These are phyloP conservation scores for Pelobates cultripes DNA, from an alignment of 2,797 vertebrate genomes.

Conservation along the genomic window DNA sequence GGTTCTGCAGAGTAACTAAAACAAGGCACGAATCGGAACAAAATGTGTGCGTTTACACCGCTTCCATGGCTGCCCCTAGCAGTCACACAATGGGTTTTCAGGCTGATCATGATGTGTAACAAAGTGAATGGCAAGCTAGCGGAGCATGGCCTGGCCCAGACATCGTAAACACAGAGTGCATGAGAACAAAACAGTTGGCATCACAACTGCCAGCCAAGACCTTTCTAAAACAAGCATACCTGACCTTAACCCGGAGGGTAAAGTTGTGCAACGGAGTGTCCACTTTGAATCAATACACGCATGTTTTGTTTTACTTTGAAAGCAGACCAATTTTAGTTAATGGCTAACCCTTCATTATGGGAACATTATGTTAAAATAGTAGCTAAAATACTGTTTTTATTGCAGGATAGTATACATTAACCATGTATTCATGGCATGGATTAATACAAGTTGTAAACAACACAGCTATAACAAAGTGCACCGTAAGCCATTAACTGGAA, in stretches of 20 bases:
- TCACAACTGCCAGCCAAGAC: background rate
- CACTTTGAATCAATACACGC: constrained; percentile 6
- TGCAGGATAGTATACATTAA: constrained; percentile 27
- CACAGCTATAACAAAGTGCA: background rate
- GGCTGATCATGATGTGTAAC: background rate
- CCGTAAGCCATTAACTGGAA: too few relatives aligned
- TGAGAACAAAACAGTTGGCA: background rate
- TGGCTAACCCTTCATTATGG: constrained; percentile 26
- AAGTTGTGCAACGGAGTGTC: constrained; percentile 3
- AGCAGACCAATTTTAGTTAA: constrained; percentile 24
- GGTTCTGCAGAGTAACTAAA: too few relatives aligned
- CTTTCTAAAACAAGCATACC: constrained; percentile 11
- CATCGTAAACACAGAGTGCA: background rate
- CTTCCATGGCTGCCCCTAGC: background rate
- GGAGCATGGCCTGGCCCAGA: background rate
- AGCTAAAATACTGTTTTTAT: constrained; percentile 18
- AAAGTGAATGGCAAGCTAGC: background rate
- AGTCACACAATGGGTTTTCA: background rate
- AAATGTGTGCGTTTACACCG: background rate
- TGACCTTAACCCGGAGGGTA: background rate
- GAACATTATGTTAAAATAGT: constrained; percentile 35
- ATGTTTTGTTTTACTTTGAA: constrained; percentile 31
- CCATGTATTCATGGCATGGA: constrained; percentile 1
- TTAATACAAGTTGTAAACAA: constrained; percentile 8
- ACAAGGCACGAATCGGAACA: too few relatives aligned